phyloP scores from a whole-genome alignment of 2,797 vertebrate genomes.

The Corythornis leucogaster region DNA sequence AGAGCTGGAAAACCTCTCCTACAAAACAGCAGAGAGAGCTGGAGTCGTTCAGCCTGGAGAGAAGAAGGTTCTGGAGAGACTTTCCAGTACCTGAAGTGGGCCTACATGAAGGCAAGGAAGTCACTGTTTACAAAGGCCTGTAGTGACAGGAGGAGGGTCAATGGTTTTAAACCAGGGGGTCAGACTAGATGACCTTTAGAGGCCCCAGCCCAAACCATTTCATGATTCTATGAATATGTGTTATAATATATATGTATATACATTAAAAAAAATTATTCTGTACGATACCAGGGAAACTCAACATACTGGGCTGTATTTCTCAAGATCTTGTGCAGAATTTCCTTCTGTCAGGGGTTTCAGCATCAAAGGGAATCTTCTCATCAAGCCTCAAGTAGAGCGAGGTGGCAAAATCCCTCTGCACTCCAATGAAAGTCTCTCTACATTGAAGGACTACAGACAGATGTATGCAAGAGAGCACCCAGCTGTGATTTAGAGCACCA shows the following conservation, averaged over 20 bases:
- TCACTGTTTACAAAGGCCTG: too few relatives aligned
- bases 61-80: too few relatives aligned
- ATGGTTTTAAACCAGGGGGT: too few relatives aligned
- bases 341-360: conserved; percentile 5
- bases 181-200: too few relatives aligned
- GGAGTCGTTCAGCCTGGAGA: too few relatives aligned
- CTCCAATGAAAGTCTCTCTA: not conserved
- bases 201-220: too few relatives aligned
- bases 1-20: too few relatives aligned
- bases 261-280: conserved; percentile 63
- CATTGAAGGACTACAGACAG: not conserved
- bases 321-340: conserved; percentile 1
- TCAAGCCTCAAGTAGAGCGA: not conserved
- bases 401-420: not conserved
- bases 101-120: too few relatives aligned
- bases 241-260: not conserved
- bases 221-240: too few relatives aligned
- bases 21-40: too few relatives aligned
- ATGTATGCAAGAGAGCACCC: not conserved
- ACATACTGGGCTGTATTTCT: not conserved
- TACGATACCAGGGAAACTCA: conserved; percentile 39
- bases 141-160: too few relatives aligned
- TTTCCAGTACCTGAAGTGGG: too few relatives aligned
- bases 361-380: not conserved
- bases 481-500: not conserved